Evolutionary conservation across 2,797 vertebrate genomes (phyloP), one percentile per base, ranked within the genome.

Genomic region (Falco concolor): DNA sequence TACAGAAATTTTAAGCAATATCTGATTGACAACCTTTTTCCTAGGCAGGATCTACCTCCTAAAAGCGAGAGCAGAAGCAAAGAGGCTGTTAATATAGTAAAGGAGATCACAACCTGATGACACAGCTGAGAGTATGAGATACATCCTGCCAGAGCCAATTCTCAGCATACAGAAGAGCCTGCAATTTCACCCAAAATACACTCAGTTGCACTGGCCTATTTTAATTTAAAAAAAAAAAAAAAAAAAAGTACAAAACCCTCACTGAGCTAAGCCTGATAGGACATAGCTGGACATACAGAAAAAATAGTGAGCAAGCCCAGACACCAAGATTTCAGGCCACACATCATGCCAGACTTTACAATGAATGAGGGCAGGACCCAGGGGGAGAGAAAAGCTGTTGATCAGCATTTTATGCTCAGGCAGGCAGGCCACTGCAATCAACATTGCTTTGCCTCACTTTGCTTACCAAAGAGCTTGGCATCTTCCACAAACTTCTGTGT

Each of bases 401-500:
- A 40, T 68, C 74, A 89, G 86, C 45, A 15, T 44, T 83, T 90
- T 57, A 38, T 32, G 49, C 53, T 80, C 65, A 82, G 65, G 27
- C 64, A 93, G 79, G n/a, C 84, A 67, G 56, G 54, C 11, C 57
- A 61, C 28, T 0, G 13, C 70, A 65, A 61, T 2, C 32, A 72
- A 40, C 63, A 49, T 45, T 80, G 59, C 49, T 54, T 59, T n/a
- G 70, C 59, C 75, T 57, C 74, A 16, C 84, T 91, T 60, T 54
- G 83, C 97, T 98, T 97, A 98, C 98, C 98, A 97, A 99, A 99
- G 90, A 98, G 95, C 92, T 99, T 99, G 87, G 98, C 98, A 23
- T 99, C 98, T 96, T 99, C 98, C 44, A 99, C 98, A 98, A 98
- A 99, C 96, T 99, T 99, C 96, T 98, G 98, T 0, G 98, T 99